These are phyloP conservation scores for Dicentrarchus labrax DNA, from an alignment of 2,113 vertebrate genomes.

Conservation along the genomic window DNA sequence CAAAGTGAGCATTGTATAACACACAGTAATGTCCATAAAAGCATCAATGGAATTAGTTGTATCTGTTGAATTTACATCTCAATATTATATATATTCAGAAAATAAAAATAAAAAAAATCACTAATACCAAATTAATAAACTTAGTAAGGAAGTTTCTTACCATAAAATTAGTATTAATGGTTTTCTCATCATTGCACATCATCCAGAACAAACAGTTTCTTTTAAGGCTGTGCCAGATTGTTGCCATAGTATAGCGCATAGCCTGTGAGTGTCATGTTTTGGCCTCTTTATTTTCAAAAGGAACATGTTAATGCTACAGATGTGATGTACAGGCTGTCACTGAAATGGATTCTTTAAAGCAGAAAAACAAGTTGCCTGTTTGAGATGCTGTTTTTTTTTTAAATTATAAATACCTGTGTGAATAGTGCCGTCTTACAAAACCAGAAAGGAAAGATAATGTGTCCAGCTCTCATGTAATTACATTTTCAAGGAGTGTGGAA, in stretches of 20 bases:
- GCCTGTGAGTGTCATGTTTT: background rate
- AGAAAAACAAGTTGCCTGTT: background rate
- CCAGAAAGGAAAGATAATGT: slow-evolving; percentile 7
- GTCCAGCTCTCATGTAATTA: slow-evolving; percentile 5
- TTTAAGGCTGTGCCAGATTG: slow-evolving; percentile 6
- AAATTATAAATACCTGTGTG: slow-evolving; percentile 9
- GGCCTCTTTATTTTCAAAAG: background rate
- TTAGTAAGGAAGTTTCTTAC: background rate
- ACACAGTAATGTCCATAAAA: slow-evolving; percentile 14
- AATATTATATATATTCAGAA: background rate
- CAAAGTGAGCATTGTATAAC: slow-evolving; percentile 14
- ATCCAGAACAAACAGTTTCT: slow-evolving; percentile 18
- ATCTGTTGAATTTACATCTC: slow-evolving; percentile 9
- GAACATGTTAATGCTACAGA: background rate
- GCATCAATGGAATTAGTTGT: background rate
- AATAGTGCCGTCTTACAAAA: slow-evolving; percentile 1
- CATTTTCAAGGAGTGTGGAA: background rate
- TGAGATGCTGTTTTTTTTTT: slow-evolving; percentile 1
- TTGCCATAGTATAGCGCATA: background rate
- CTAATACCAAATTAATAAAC: background rate
- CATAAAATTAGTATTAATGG: background rate
- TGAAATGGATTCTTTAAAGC: background rate
- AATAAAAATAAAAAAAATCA: background rate
- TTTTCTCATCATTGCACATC: background rate
- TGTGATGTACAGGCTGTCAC: background rate